phyloP scores from a whole-genome alignment of 2,113 vertebrate species.

The Leptodactylus fuscus region DNA sequence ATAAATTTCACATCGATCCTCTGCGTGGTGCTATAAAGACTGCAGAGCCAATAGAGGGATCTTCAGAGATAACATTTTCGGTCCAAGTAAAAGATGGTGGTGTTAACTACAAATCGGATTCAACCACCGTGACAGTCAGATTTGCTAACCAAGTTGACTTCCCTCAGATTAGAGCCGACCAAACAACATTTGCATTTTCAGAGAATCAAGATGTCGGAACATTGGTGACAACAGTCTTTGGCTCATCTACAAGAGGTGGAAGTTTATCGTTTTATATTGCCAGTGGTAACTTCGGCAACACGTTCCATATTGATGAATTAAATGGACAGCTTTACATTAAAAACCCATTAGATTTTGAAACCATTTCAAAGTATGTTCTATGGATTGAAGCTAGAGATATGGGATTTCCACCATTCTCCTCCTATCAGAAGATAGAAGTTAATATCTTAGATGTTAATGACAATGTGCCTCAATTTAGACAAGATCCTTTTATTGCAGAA shows the following conservation, averaged over 20 bases:
- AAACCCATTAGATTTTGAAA: slow-evolving; percentile 87
- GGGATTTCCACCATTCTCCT: slow-evolving; percentile 95
- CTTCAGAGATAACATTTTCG: slow-evolving; percentile 89
- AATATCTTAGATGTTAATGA: slow-evolving; percentile 90
- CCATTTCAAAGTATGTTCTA: slow-evolving; percentile 88
- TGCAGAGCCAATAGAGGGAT: slow-evolving; percentile 77
- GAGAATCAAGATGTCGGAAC: slow-evolving; percentile 88
- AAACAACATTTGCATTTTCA: slow-evolving; percentile 85
- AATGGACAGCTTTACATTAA: slow-evolving; percentile 87
- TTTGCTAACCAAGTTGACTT: slow-evolving; percentile 90
- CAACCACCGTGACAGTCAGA: slow-evolving; percentile 92
- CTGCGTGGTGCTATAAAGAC: slow-evolving; percentile 88
- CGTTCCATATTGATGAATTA: slow-evolving; percentile 91
- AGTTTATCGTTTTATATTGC: slow-evolving; percentile 91
- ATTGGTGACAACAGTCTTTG: slow-evolving; percentile 81
- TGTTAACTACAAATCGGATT: slow-evolving; percentile 83
- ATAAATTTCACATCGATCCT: slow-evolving; percentile 93
- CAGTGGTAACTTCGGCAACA: slow-evolving; percentile 90
- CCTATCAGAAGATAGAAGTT: slow-evolving; percentile 90
- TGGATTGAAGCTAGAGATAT: slow-evolving; percentile 95
- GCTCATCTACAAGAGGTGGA: slow-evolving; percentile 86
- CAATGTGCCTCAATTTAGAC: slow-evolving; percentile 86
- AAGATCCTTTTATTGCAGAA: slow-evolving; percentile 86
- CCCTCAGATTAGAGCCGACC: slow-evolving; percentile 82
- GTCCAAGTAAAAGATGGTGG: slow-evolving; percentile 90